Percentiles rank a stretch among this genome's conserved stretches.
These are phyloP conservation scores for Drosophila rubida DNA, from an alignment of 2,888 invertebrate genomes.

Conservation along the genomic window DNA sequence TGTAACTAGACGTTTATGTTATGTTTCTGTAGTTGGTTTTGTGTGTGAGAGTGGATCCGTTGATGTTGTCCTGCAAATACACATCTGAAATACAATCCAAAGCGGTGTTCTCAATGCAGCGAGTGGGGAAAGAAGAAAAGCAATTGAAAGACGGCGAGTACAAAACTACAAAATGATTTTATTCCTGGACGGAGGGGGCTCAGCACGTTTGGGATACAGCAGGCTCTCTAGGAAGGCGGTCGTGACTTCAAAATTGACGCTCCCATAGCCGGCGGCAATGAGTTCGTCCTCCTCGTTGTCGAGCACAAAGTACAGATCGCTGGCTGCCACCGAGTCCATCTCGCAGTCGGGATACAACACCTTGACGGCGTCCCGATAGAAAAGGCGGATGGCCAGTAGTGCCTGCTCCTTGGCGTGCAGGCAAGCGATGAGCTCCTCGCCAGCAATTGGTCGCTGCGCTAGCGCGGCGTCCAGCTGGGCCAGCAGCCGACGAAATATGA, in stretches of 20 bases:
- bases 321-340: conserved; percentile 16
- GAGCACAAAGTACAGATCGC: conserved; percentile 43
- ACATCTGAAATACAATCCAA: conserved; percentile 27
- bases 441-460: background rate
- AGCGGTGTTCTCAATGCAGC: background rate
- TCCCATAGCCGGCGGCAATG: conserved; percentile 39
- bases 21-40: conserved; percentile 58
- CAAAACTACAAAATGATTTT: conserved; percentile 11
- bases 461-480: conserved; percentile 44
- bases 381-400: conserved; percentile 44
- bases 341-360: conserved; percentile 47
- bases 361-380: conserved; percentile 47
- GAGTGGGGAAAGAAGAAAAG: background rate
- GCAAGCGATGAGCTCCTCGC: conserved; percentile 20
- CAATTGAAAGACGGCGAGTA: conserved; percentile 12
- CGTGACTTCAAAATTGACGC: conserved; percentile 39
- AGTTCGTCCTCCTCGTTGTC: conserved; percentile 48
- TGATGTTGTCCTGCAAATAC: conserved; percentile 49
- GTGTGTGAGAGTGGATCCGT: conserved; percentile 31
- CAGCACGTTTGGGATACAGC: conserved; percentile 42
- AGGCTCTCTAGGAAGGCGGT: conserved; percentile 42
- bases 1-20: conserved; percentile 44
- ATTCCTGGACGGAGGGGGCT: conserved; percentile 5
- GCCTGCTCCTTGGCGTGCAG: conserved; percentile 21
- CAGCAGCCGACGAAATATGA: conserved; percentile 56